These are phyloP conservation scores for Trichogramma evanescens DNA, from an alignment of 2,888 invertebrate species.

Conservation along the genomic window DNA sequence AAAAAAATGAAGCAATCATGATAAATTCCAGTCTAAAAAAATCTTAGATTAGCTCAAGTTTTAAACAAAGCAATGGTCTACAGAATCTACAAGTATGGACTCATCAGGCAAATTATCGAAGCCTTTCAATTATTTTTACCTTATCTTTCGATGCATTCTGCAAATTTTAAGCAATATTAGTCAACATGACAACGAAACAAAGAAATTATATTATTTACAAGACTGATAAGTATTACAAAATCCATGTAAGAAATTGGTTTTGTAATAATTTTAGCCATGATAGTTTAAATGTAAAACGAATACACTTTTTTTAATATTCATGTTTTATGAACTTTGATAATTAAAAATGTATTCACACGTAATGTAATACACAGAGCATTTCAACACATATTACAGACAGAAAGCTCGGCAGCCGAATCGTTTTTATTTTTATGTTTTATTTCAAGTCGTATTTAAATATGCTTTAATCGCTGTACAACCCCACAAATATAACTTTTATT, in stretches of 20 bases:
- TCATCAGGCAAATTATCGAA: background rate
- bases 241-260: background rate
- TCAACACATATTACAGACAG: slow-evolving; percentile 30
- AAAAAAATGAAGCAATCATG: no score
- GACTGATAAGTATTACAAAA: slow-evolving; percentile 7
- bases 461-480: no score
- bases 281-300: background rate
- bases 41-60: no score
- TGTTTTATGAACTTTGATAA: background rate
- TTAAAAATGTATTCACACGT: slow-evolving; percentile 5
- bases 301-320: background rate
- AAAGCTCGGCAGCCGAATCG: slow-evolving; percentile 33
- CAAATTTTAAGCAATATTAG: slow-evolving; percentile 45
- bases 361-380: slow-evolving; percentile 26
- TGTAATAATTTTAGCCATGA: background rate
- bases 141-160: slow-evolving; percentile 46
- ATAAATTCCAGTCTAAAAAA: no score
- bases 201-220: slow-evolving; percentile 10
- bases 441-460: no score
- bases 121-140: slow-evolving; percentile 34
- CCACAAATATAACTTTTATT: no score
- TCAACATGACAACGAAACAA: slow-evolving; percentile 32
- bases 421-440: no score
- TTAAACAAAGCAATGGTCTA: no score
- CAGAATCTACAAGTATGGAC: no score